phyloP scores from a whole-genome alignment of 2,888 invertebrate genomes.

The Hypena proboscidalis region DNA sequence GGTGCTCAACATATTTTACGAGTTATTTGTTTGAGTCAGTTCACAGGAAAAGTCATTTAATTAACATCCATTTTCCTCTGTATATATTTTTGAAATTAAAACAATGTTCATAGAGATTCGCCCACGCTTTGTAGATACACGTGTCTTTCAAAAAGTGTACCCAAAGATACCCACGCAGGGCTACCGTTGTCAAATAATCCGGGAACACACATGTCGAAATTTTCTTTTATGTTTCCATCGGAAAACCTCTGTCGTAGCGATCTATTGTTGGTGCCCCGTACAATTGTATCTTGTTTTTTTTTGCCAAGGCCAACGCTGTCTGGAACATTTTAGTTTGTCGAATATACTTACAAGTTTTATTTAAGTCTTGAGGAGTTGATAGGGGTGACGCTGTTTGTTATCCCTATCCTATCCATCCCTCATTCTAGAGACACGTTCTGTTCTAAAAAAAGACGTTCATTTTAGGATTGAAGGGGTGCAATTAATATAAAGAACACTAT shows the following conservation, averaged over 20 bases:
- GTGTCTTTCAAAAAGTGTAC: background rate
- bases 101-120: no score
- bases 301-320: constrained; percentile 41
- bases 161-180: constrained; percentile 32
- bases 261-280: constrained; percentile 58
- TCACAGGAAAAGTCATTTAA: no score
- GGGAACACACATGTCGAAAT: constrained; percentile 52
- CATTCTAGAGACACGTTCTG: no score
- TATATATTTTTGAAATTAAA: no score
- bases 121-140: background rate
- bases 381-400: constrained; percentile 13
- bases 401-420: background rate
- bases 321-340: constrained; percentile 28
- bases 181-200: constrained; percentile 55
- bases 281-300: constrained; percentile 53
- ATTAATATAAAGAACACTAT: no score
- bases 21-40: no score
- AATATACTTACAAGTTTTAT: constrained; percentile 31
- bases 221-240: constrained; percentile 61
- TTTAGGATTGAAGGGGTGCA: no score
- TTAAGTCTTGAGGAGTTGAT: constrained; percentile 9
- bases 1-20: no score
- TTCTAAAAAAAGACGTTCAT: background rate
- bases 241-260: constrained; percentile 54
- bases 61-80: no score